phyloP scores from a whole-genome alignment of 2,797 vertebrate species.

The Sarcophilus harrisii region DNA sequence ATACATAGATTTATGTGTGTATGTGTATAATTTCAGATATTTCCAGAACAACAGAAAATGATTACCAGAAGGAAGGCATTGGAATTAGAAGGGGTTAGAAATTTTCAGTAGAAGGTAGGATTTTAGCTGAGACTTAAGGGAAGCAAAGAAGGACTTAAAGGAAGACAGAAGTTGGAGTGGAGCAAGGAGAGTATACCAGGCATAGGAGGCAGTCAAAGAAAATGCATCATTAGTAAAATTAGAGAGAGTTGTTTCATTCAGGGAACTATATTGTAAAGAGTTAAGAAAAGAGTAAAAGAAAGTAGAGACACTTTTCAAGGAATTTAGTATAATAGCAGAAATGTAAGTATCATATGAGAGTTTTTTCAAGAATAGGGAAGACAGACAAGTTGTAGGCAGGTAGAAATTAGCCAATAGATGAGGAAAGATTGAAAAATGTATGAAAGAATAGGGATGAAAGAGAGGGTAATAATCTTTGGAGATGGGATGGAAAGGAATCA shows the following conservation, averaged over 20 bases:
- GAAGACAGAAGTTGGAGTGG: no score
- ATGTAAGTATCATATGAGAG: neutral
- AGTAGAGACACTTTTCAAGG: neutral
- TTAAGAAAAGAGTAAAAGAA: neutral
- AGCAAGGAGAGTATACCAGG: no score
- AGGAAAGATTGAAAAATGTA: neutral
- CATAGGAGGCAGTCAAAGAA: no score
- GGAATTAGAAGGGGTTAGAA: no score
- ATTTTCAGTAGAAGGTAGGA: no score
- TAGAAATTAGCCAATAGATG: neutral
- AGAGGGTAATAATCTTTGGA: neutral
- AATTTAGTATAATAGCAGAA: neutral
- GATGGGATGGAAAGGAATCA: neutral
- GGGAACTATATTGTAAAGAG: neutral
- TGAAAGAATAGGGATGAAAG: neutral
- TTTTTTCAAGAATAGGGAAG: neutral
- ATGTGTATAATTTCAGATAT: no score
- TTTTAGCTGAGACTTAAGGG: no score
- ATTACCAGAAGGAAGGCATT: no score
- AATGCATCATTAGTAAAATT: neutral
- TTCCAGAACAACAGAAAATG: no score
- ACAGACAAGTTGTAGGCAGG: neutral
- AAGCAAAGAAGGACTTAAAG: no score
- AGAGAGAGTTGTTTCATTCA: neutral
- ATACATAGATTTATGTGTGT: no score